These are phyloP conservation scores for Ranitomeya imitator DNA, from an alignment of 2,113 vertebrate species.

Conservation along the genomic window DNA sequence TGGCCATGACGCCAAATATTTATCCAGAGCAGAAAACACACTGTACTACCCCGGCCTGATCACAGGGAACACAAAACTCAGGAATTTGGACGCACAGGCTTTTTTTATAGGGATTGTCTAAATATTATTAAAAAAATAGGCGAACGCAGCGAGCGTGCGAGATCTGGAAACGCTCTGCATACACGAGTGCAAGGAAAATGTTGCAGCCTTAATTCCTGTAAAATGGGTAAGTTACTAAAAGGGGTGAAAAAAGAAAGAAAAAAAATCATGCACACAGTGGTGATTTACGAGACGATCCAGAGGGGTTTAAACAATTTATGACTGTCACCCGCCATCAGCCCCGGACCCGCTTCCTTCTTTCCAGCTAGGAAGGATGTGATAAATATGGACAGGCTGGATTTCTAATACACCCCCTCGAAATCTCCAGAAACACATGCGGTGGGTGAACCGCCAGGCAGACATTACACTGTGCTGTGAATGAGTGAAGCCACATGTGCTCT, in stretches of 20 bases:
- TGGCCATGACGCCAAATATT: not conserved
- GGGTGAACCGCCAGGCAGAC: conserved; percentile 59
- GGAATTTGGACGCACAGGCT: conserved; percentile 59
- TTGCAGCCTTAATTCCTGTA: conserved; percentile 61
- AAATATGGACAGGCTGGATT: conserved; percentile 24
- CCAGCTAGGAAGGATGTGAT: conserved; percentile 35
- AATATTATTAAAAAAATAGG: conserved; percentile 3
- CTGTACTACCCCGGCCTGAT: not conserved
- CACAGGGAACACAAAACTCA: conserved; percentile 18
- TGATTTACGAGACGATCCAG: conserved; percentile 32
- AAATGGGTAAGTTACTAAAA: conserved; percentile 58
- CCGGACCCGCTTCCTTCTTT: conserved; percentile 7
- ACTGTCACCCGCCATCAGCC: conserved; percentile 20
- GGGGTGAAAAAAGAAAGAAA: not conserved
- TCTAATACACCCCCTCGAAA: not conserved
- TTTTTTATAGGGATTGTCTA: conserved; percentile 35
- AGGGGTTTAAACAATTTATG: conserved; percentile 39
- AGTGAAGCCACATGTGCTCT: conserved; percentile 64
- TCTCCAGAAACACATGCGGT: conserved; percentile 56
- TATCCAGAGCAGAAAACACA: not conserved
- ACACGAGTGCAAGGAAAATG: conserved; percentile 43
- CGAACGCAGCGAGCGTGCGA: not conserved
- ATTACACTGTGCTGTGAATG: conserved; percentile 67
- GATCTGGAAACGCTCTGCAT: conserved; percentile 33
- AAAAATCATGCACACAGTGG: not conserved